Base-by-base conservation (phyloP, 2,113 vertebrate genomes). In the Turnix velox region DNA sequence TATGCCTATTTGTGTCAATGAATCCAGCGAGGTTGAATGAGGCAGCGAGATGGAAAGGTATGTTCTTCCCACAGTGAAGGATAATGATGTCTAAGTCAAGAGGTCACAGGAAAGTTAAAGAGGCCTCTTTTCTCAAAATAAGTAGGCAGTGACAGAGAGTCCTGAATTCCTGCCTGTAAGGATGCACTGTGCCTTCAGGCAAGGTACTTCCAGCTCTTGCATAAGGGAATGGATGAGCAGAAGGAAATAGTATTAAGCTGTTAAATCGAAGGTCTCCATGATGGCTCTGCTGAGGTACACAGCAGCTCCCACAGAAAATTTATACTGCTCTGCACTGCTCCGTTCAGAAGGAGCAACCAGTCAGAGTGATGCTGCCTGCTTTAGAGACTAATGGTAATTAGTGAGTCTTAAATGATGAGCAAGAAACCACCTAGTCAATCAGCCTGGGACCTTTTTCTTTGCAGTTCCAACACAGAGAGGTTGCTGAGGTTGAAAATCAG, bases 1-100 rank as follows among this genome's bases (percentile, higher is more conserved):
- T 95, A 62, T 93, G 87, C 88, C 58, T 89, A 43, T 89, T 95
- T 95, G 95, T 96, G 87, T 89, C 87, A 69, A 91, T 88, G 86
- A 59, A 90, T 59, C 90, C 91, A 81, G n/a, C 31, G 89, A 90
- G 63, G 87, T 83, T 87, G 71, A 95, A 77, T 24, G 14, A 91
- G 91, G 80, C 81, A 87, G 81, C 90, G 89, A 94, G 91, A 95
- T 79, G 84, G 96, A 94, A 95, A 96, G 95, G 94, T 95, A 91
- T 43, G 81, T 62, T 93, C 92, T 94, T 89, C 88, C 66, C 73
- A 72, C 84, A 93, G 84, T 54, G 77, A 90, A 92, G 63, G 89
- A 55, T 87, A 87, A 92, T 24, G 31, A 95, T 87, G 68, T 84
- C 49, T 42, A 87, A 96, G 95, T 96, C 91, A 95, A 94, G 88